phyloP scores from a whole-genome alignment of 2,113 vertebrate species.

The Saiga tatarica region DNA sequence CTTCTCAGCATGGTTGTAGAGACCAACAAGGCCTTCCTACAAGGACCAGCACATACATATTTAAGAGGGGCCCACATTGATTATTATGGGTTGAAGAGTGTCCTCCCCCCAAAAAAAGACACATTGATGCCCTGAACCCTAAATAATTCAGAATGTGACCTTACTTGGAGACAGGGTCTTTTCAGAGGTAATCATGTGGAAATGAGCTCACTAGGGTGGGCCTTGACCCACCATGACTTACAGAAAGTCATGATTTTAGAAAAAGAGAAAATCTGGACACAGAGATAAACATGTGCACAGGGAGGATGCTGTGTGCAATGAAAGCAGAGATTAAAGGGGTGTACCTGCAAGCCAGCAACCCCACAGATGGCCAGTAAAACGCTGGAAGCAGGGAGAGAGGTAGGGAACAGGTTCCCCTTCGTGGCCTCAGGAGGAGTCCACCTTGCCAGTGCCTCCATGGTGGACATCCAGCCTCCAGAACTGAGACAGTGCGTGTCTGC shows the following conservation, averaged over 20 bases:
- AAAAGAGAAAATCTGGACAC: background rate
- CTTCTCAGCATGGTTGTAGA: background rate
- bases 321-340: background rate
- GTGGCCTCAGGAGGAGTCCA: rapidly evolving
- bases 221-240: background rate
- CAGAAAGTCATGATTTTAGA: background rate
- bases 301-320: background rate
- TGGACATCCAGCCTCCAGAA: background rate
- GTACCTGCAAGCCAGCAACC: background rate
- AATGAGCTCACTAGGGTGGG: background rate
- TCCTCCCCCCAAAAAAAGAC: background rate
- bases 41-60: background rate
- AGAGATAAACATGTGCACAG: background rate
- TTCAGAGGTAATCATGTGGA: background rate
- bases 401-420: background rate
- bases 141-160: background rate
- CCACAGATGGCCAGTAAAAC: background rate
- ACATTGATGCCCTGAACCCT: background rate
- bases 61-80: background rate
- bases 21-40: background rate
- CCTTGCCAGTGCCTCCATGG: background rate
- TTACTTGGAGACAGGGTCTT: background rate
- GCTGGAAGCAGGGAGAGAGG: background rate
- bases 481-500: background rate
- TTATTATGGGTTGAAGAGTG: background rate